phyloP scores from a whole-genome alignment of 2,888 invertebrate genomes.

The Vanessa cardui region DNA sequence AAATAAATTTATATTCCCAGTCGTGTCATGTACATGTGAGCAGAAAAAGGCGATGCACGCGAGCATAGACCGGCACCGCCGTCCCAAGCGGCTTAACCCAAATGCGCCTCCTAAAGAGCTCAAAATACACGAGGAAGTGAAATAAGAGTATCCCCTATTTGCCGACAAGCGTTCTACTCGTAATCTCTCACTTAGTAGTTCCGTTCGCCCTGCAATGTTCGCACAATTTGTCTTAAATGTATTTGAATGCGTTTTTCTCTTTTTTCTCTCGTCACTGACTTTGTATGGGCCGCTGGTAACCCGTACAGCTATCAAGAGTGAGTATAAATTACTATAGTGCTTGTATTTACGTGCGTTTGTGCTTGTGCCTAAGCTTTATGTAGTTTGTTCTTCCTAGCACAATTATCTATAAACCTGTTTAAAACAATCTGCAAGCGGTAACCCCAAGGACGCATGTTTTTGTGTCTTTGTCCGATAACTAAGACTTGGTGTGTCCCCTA shows the following conservation, averaged over 20 bases:
- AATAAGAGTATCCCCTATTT: conserved; percentile 72
- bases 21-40: conserved; percentile 54
- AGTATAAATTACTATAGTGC: conserved; percentile 86
- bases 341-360: conserved; percentile 79
- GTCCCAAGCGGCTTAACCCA: conserved; percentile 73
- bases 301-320: conserved; percentile 87
- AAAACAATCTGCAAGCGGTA: conserved; percentile 79
- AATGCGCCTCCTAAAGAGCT: conserved; percentile 76
- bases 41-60: conserved; percentile 76
- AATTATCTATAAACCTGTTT: conserved; percentile 55
- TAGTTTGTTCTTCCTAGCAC: conserved; percentile 76
- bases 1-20: conserved; percentile 55
- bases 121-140: conserved; percentile 77
- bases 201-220: conserved; percentile 83
- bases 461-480: conserved; percentile 48
- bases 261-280: conserved; percentile 86
- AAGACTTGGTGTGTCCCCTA: conserved; percentile 67
- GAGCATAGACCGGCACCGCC: conserved; percentile 61
- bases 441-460: conserved; percentile 62
- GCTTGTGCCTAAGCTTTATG: conserved; percentile 79
- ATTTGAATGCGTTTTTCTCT: conserved; percentile 84
- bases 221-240: conserved; percentile 83
- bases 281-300: conserved; percentile 87
- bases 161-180: conserved; percentile 81
- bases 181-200: conserved; percentile 83